Conservation (phyloP, 2,888 invertebrate species). For the Apotomis betuletana region DNA sequence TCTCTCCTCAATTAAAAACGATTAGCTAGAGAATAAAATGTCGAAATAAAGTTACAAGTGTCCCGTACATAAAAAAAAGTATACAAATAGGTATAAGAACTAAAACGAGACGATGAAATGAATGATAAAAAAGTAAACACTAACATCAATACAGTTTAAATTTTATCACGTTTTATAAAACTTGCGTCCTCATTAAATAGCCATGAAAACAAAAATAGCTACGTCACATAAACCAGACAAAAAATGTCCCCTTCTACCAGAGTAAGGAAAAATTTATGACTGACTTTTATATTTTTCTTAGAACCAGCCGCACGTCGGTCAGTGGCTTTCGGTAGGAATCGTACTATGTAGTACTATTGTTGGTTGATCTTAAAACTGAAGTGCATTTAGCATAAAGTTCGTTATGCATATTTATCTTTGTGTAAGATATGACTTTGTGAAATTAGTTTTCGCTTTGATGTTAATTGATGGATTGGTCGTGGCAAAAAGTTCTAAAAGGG, state of each 20-base stretch:
- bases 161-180: background rate
- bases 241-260: background rate
- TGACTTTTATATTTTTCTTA: background rate
- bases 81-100: too few relatives aligned
- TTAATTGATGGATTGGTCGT: background rate
- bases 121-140: background rate
- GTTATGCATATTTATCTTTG: background rate
- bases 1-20: too few relatives aligned
- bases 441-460: background rate
- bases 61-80: too few relatives aligned
- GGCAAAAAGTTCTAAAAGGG: background rate
- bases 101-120: background rate
- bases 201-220: slow-evolving; percentile 13
- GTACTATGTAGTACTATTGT: too few relatives aligned
- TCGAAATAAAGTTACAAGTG: too few relatives aligned
- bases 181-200: slow-evolving; percentile 7
- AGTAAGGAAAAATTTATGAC: slow-evolving; percentile 8
- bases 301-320: background rate
- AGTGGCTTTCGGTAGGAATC: too few relatives aligned
- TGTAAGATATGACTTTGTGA: background rate
- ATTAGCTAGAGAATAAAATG: too few relatives aligned
- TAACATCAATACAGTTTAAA: background rate
- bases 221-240: background rate
- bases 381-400: background rate
- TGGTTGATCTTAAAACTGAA: slow-evolving; percentile 1